Evolutionary conservation across 2,888 invertebrate species (phyloP), one percentile per base, ranked within the genome.

Genomic region (Xylocampa areola): DNA sequence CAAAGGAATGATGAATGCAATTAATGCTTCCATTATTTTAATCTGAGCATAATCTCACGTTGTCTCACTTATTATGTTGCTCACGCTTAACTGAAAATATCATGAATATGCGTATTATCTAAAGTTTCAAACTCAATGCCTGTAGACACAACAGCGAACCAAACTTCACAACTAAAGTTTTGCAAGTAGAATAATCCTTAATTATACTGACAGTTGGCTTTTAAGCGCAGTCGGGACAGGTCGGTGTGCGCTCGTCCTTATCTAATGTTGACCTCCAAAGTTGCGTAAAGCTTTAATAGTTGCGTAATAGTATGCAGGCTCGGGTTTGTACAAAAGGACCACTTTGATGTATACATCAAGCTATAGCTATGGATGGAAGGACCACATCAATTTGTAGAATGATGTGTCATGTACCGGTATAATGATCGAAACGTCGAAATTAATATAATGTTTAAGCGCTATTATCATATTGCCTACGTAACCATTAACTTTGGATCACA

Each of bases 151-250:
- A 65, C 39, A 16, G 35, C 37, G 52, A 5, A 11, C n/a, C 16
- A 37, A 53, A 53, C 39, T 61, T 68, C 40, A 59, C 8, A 58
- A 32, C 30, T 25, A 40, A 60, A 61, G 43, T 68, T 64, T 43
- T 4, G 30, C 23, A 40, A 45, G 44, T 53, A 11, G 68, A 68
- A 45, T 70, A 66, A 66, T 70, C 61, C 52, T 41, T 57, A 53
- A 66, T 68, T 66, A 69, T 41, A 57, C 62, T 61, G 62, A 62
- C 62, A 61, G 67, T 70, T 61, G 14, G 55, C 57, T 71, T 70
- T 52, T 36, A 50, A 45, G 33, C 52, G 25, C 13, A 33, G 40
- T 50, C 23, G 33, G 7, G 40, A 44, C 35, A 44, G 62, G 40
- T 41, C 35, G 33, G 49, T 55, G 45, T 43, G 69, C 63, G 43